phyloP scores from a whole-genome alignment of 2,113 vertebrate species.

The Monopterus albus region DNA sequence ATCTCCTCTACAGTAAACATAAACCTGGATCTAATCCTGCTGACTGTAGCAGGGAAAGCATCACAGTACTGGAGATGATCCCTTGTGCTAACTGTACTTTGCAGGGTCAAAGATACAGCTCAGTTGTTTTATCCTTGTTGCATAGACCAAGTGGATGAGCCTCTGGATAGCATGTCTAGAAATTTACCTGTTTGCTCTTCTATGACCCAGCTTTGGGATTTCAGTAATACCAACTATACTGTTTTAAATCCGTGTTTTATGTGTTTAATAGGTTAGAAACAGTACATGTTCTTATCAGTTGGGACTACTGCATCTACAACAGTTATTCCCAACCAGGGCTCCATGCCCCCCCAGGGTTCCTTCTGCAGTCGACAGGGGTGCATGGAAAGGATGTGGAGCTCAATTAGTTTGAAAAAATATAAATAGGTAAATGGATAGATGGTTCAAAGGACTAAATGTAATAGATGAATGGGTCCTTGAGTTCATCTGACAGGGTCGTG shows the following conservation, averaged over 20 bases:
- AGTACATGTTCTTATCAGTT: not conserved
- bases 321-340: not conserved
- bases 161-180: not conserved
- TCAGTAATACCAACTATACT: not conserved
- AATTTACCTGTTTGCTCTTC: conserved; percentile 1
- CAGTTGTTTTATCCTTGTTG: conserved; percentile 16
- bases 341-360: not conserved
- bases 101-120: conserved; percentile 34
- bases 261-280: not conserved
- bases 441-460: too few relatives aligned
- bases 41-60: not conserved
- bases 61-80: conserved; percentile 22
- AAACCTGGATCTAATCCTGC: conserved; percentile 52
- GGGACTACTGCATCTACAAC: not conserved
- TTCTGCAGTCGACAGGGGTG: not conserved
- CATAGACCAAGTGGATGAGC: conserved; percentile 18
- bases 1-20: conserved; percentile 31
- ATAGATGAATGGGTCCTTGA: not conserved
- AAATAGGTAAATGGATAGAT: not conserved
- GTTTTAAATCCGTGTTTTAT: too few relatives aligned
- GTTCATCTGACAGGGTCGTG: conserved; percentile 10
- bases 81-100: conserved; percentile 16
- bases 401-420: not conserved
- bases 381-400: not conserved
- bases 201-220: conserved; percentile 4